phyloP scores from a whole-genome alignment of 2,797 vertebrate species.

The Macroramphosus scolopax region DNA sequence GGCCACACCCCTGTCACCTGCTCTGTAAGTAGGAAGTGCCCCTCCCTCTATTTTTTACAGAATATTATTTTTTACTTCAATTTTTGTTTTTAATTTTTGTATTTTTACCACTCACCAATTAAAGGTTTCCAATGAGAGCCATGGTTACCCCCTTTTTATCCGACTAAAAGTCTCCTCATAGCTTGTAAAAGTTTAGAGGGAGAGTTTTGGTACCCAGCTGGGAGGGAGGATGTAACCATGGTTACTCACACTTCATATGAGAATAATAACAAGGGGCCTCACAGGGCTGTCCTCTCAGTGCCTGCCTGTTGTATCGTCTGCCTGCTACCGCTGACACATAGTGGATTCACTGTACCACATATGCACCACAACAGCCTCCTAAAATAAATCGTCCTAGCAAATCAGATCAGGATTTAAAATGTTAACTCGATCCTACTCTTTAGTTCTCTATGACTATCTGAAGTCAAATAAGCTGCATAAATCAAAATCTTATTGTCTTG shows the following conservation, averaged over 20 bases:
- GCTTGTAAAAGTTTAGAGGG: slow-evolving; percentile 21
- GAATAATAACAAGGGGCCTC: slow-evolving; percentile 59
- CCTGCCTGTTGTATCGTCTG: slow-evolving; percentile 61
- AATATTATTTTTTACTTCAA: slow-evolving; percentile 31
- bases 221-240: slow-evolving; percentile 51
- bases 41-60: slow-evolving; percentile 80
- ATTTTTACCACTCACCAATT: slow-evolving; percentile 55
- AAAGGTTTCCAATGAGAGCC: slow-evolving; percentile 48
- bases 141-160: slow-evolving; percentile 34
- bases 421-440: too few species aligned
- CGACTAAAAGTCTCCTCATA: slow-evolving; percentile 4
- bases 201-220: slow-evolving; percentile 9
- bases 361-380: neutral
- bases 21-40: slow-evolving; percentile 98
- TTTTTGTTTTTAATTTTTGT: slow-evolving; percentile 5
- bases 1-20: slow-evolving; percentile 95
- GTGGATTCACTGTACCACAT: slow-evolving; percentile 63
- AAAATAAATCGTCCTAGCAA: neutral
- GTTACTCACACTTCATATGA: slow-evolving; percentile 34
- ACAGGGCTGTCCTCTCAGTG: slow-evolving; percentile 77
- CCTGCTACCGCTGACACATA: slow-evolving; percentile 52
- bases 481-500: too few species aligned
- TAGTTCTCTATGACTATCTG: too few species aligned
- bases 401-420: too few species aligned
- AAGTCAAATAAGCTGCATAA: too few species aligned